Evolutionary conservation across 1,140 invertebrate species (phyloP), one percentile per base, ranked within the genome.

Genomic region (Ctenoplectra terminalis): DNA sequence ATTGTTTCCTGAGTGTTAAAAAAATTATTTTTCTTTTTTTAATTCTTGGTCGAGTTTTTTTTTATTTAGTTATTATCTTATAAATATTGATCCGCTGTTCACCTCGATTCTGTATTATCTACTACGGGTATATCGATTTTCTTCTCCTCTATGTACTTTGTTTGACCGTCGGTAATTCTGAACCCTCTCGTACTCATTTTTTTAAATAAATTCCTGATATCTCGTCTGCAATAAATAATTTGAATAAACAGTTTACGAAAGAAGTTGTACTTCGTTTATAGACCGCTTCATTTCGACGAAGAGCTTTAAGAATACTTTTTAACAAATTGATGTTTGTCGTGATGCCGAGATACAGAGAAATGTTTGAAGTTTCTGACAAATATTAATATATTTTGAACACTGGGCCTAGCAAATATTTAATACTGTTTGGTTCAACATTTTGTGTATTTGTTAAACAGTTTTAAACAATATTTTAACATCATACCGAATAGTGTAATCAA

Each of bases 101-200:
- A 87, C 85, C 81, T 81, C 0, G 31, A 60, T 23, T 76, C 85
- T 75, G 58, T 54, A n/a, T 79, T 84, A 75, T 87, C 63, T 50
- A 75, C 72, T 23, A 81, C 54, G 46, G 81, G 61, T 78, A 85
- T 40, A 64, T 88, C 63, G 13, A 88, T 64, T 23, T 34, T 31
- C 13, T 72, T 78, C 31, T 83, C 83, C 9, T 17, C 54, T 6
- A 7, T 2, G 2, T 23, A 13, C 26, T 23, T 13, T 34, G 13
- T 34, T 54, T 74, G 26, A 20, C 56, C 9, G 56, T 43, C 8
- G 11, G 17, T 37, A 52, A 34, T 8, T 72, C 3, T 2, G 23
- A 60, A 40, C n/a, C 31, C 6, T 26, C 8, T 13, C 0, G 0
- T 34, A 11, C 3, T 40, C 34, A 11, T 40, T 8, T 37, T 46